Evolutionary conservation across 2,888 invertebrate genomes (phyloP), one percentile per base, ranked within the genome.

Genomic region (Pegoplata infirma): DNA sequence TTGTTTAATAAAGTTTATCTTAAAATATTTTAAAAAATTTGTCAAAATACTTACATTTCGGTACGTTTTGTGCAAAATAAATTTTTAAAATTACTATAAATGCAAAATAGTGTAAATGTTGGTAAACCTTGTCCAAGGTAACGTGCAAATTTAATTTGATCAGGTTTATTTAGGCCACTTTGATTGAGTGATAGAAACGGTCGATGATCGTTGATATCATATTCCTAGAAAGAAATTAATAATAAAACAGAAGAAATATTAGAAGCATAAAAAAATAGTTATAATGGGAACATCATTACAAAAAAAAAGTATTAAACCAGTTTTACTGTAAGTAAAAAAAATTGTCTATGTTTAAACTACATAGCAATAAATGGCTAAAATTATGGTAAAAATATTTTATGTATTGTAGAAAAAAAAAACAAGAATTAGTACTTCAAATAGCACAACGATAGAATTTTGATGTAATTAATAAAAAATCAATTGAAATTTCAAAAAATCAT

Each of bases 21-120:
- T 21, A 49, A 5, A 32, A 21, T 12, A n/a, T n/a, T n/a, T n/a
- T n/a, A n/a, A 0, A 47, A 14, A 28, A 28, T 56, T 88, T 86
- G 61, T 17, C 82, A 66, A 82, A 66, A 23, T 76, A 85, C 88
- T 83, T 86, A 89, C 89, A 87, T 89, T 86, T 89, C 89, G 73
- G 89, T 89, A 83, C 89, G 88, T 86, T 89, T 89, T 81, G 89
- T 88, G 86, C 89, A 89, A 82, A 89, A 89, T 56, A 89, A 84
- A 86, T 89, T 89, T 83, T 89, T 89, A 84, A 89, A 89, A 84
- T 89, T 89, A 86, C 89, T 89, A 84, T 89, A 89, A 89, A 89
- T 89, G 89, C 89, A 89, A 82, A 89, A 89, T 75, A 89, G 85
- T 76, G 89, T 89, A 82, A 89, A 89, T 80, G 88, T 88, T 80